A percentile compares a stretch with the other conserved stretches of the same genome.
These are phyloP conservation scores for Podilymbus podiceps DNA, from an alignment of 2,113 vertebrate species.

Conservation along the genomic window DNA sequence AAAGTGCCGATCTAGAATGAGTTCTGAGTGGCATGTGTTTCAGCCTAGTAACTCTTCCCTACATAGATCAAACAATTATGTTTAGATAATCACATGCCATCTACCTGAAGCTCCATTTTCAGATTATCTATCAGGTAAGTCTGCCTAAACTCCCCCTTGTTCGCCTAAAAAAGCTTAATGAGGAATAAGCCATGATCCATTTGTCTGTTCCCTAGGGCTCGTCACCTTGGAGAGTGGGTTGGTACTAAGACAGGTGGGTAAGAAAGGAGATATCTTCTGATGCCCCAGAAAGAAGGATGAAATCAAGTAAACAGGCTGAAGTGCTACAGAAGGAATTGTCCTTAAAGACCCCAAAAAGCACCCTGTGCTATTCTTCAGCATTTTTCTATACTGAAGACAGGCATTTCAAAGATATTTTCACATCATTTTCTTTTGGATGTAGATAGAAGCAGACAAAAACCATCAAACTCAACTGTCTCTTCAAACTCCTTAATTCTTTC, in stretches of 20 bases:
- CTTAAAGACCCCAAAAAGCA: not conserved
- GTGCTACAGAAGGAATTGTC: not conserved
- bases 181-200: not conserved
- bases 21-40: not conserved
- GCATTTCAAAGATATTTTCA: not conserved
- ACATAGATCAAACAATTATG: slow-evolving; percentile 31
- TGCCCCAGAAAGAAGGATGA: not conserved
- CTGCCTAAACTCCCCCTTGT: not conserved
- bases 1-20: not conserved
- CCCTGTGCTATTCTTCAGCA: not conserved
- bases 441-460: not conserved
- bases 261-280: not conserved
- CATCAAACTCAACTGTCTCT: not conserved
- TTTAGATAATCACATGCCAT: not conserved
- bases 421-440: not conserved
- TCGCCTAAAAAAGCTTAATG: not conserved
- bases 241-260: not conserved
- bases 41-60: not conserved
- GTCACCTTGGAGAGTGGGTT: not conserved
- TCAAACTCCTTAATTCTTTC: not conserved
- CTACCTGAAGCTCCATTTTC: not conserved
- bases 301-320: not conserved
- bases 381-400: not conserved
- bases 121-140: not conserved
- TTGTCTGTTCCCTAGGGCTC: not conserved